A percentile compares a stretch with the other conserved stretches of the same genome.
phyloP scores from a whole-genome alignment of 2,113 vertebrate species.

The Hyaena hyaena region DNA sequence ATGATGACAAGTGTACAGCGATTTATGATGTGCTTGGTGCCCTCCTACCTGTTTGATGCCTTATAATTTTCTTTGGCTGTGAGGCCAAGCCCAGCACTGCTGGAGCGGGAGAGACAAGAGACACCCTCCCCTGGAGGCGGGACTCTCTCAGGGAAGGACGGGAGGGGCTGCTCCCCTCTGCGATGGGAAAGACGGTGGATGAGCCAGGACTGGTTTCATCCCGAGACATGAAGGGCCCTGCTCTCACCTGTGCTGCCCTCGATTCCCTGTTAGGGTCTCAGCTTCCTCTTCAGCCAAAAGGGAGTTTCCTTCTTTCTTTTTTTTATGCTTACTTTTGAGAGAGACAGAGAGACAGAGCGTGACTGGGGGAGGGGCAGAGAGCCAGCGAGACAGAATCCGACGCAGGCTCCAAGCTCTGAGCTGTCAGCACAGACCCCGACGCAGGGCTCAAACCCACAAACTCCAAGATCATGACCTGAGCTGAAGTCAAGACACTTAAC shows the following conservation, averaged over 20 bases:
- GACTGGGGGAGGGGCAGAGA: too few relatives aligned
- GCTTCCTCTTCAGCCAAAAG: background rate
- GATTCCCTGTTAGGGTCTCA: background rate
- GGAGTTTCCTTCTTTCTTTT: constrained; percentile 9
- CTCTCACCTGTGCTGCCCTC: background rate
- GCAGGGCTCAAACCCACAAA: too few relatives aligned
- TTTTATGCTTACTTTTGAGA: too few relatives aligned
- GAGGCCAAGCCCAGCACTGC: background rate
- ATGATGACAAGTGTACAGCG: background rate
- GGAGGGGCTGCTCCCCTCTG: background rate
- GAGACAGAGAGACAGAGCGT: too few relatives aligned
- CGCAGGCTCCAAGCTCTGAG: too few relatives aligned
- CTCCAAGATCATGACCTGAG: too few relatives aligned
- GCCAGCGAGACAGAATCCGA: too few relatives aligned
- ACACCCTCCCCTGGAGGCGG: background rate
- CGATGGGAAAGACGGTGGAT: background rate
- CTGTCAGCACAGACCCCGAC: too few relatives aligned
- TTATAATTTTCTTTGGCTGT: background rate
- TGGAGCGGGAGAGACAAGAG: background rate
- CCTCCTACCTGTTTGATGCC: background rate
- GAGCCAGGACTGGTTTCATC: background rate
- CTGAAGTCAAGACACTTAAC: too few relatives aligned
- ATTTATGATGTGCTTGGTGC: background rate
- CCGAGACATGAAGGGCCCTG: background rate
- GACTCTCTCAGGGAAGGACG: background rate